Base-by-base conservation (phyloP, 2,888 invertebrate genomes). In the Neoaliturus tenellus region DNA sequence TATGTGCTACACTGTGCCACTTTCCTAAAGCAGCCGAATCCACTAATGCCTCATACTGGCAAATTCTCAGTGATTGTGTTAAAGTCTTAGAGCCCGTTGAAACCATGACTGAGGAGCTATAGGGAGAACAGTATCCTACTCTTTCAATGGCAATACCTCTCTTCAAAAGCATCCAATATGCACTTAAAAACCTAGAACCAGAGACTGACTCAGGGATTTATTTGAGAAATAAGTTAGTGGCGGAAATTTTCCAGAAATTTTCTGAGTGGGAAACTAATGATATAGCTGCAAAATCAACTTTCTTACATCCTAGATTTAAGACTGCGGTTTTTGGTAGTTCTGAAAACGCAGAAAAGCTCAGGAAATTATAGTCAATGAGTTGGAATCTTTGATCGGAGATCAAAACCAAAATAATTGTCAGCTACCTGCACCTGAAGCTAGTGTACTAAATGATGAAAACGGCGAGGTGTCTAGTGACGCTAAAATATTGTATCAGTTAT, bases 71-170 rank as follows among this genome's bases (percentile, higher is more conserved):
- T 8, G 80, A 80, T 14, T 80, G 80, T 35, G 31, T 35, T 3
- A 62, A 55, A 31, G 80, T 80, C 5, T 23, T 80, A 20, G n/a
- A 67, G 23, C 67, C 81, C 14, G 5, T 81, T 5, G 14, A 67
- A 25, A 81, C 67, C 6, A 81, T 81, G 81, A 81, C 81, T 12
- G 67, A 81, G 25, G 67, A 81, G 23, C 10, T 81, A 17, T 81
- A 62, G 8, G 81, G 81, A 2, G 81, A 67, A 28, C 62, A 62
- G 10, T 81, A 81, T 14, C 67, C 67, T 14, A 41, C 67, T 10
- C n/a, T 67, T n/a, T 81, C 44, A 8, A 81, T 81, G 67, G 67
- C 44, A 17, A 80, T 80, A 20, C 55, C 58, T 28, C n/a, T 80
- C 1, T 17, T 80, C 31, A 35, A 25, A 28, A 28, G 55, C 12